A percentile compares a stretch with the other conserved stretches of the same genome.
Conservation (phyloP, 2,113 vertebrate genomes). For the Sclerurus mexicanus region DNA sequence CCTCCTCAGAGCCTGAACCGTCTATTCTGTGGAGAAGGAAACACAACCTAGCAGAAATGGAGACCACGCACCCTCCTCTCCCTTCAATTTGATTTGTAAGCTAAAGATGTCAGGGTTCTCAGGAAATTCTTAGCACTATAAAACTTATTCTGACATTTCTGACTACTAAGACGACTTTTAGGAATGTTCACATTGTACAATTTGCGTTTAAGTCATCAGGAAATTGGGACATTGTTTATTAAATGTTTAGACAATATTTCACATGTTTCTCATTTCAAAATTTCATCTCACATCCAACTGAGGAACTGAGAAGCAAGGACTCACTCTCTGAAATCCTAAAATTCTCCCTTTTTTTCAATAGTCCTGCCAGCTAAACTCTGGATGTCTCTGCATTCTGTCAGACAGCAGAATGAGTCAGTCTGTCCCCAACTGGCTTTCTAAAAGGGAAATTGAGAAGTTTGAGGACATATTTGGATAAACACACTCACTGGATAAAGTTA, state of each 20-base stretch:
- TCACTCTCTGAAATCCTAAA: conserved; percentile 29
- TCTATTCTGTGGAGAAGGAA: neutral
- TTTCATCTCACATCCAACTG: neutral
- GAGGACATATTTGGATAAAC: conserved; percentile 72
- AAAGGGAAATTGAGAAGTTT: conserved; percentile 65
- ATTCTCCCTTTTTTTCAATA: conserved; percentile 13
- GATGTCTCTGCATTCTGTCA: conserved; percentile 58
- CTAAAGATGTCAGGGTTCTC: neutral
- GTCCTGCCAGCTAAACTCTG: conserved; percentile 51
- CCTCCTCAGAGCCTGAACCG: neutral
- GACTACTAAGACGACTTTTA: neutral
- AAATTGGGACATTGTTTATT: neutral
- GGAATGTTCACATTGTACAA: neutral
- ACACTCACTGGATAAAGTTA: conserved; percentile 63
- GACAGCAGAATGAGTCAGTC: conserved; percentile 59
- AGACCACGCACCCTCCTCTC: neutral
- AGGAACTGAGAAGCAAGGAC: conserved; percentile 33
- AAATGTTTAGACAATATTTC: conserved; percentile 1
- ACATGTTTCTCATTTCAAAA: conserved; percentile 24
- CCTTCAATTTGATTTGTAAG: neutral
- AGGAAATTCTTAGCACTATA: neutral
- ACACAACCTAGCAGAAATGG: neutral
- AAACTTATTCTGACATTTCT: neutral
- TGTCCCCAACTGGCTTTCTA: conserved; percentile 66
- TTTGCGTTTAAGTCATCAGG: neutral